Evolutionary conservation across 1,140 invertebrate genomes (phyloP), one percentile per base, ranked within the genome.

Genomic region (Rhagoletis zephyria): DNA sequence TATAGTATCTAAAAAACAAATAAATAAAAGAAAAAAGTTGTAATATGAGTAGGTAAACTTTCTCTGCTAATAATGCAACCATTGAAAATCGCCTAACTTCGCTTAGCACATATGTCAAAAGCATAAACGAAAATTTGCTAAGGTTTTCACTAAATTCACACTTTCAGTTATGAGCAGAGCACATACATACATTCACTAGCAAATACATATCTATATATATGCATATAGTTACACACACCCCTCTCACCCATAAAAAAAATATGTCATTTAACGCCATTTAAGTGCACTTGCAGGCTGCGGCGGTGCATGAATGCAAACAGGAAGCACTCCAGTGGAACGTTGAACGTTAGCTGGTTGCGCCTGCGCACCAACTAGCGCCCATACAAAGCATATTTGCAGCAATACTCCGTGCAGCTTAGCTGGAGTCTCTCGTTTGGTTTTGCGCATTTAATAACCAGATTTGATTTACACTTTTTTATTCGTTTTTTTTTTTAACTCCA

Each of bases 251-350:
- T 81, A 81, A 51, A 30, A 30, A 30, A 81, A 81, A 81, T 81
- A 81, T 81, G 74, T 48, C 45, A 81, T 81, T 81, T 81, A 81
- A 81, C 48, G 74, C 74, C 74, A 30, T 81, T 81, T 81, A 81
- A 81, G 51, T 59, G 74, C 74, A 81, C 48, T 81, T 81, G 45
- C n/a, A 51, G 5, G 45, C 12, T 9, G 45, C 74, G 48, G 48
- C 19, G 51, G 45, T 30, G 12, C 42, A 16, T 14, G 16, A 30
- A 30, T 81, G 48, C 61, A 14, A 81, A 19, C 74, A 81, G 74
- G 74, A 81, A 81, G 74, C 48, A 81, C 19, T 19, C 42, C 74
- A 59, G 9, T 81, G 74, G 74, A 30, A 81, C 74, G 74, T 10
- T 81, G 70, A 16, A 51, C 12, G 74, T 42, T 16, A 30, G 45